Conservation (phyloP, 1,140 invertebrate genomes). For the Formica exsecta region DNA sequence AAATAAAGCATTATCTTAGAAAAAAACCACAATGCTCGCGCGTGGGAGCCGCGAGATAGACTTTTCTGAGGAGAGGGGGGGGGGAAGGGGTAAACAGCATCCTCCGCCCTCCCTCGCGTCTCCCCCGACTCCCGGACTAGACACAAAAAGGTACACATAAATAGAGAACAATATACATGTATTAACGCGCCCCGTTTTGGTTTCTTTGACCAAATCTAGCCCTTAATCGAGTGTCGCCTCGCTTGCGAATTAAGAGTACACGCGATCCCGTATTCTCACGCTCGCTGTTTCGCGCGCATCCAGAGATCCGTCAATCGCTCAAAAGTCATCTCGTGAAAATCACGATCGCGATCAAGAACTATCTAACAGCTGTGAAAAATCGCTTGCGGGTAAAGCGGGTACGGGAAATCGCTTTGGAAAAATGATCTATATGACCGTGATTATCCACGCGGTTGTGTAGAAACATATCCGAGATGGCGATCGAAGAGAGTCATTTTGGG, state of each 20-base stretch:
- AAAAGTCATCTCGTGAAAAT: not conserved
- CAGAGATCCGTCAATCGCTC: not conserved
- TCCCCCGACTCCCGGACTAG: constrained; percentile 82
- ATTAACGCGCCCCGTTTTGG: constrained; percentile 6
- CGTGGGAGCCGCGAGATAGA: constrained; percentile 49
- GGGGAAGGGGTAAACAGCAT: not conserved
- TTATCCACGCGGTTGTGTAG: too few relatives aligned
- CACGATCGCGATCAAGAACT: not conserved
- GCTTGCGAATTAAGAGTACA: constrained; percentile 43
- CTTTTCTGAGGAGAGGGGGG: not conserved
- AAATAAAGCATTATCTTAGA: constrained; percentile 73
- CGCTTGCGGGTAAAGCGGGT: not conserved
- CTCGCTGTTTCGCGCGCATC: not conserved
- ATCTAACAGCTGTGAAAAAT: not conserved
- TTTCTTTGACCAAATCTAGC: constrained; percentile 50
- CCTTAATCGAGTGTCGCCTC: constrained; percentile 49
- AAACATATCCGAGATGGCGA: too few relatives aligned
- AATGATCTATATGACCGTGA: not conserved
- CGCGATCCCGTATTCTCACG: constrained; percentile 12
- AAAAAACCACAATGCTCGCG: constrained; percentile 54
- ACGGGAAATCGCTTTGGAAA: constrained; percentile 1
- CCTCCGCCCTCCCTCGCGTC: constrained; percentile 12
- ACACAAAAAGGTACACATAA: constrained; percentile 85
- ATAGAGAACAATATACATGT: constrained; percentile 77
- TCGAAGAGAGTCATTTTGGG: not conserved